These are phyloP conservation scores for Tetropium fuscum DNA, from an alignment of 2,888 invertebrate genomes.

Conservation along the genomic window DNA sequence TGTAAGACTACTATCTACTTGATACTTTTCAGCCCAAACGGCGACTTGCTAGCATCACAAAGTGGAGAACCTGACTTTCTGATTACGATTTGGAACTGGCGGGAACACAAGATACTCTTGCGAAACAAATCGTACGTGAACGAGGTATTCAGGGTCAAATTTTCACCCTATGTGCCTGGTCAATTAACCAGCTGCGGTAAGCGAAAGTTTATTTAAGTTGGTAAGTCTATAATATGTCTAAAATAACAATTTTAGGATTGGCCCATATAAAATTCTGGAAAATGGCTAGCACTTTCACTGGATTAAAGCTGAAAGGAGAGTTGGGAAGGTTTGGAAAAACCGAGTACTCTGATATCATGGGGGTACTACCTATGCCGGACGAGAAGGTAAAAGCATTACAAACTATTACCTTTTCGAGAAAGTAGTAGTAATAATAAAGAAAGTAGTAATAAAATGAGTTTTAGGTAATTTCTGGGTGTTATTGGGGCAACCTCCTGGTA, in stretches of 20 bases:
- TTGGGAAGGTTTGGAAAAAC: constrained; percentile 94
- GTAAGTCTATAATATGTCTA: neutral
- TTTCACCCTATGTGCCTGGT: constrained; percentile 84
- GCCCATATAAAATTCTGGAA: constrained; percentile 94
- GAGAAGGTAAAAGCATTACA: too few relatives aligned
- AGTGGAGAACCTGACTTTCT: constrained; percentile 89
- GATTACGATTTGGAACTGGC: constrained; percentile 93
- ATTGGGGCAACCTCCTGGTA: constrained; percentile 92
- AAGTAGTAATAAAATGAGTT: constrained; percentile 17
- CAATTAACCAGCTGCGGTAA: constrained; percentile 83
- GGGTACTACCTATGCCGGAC: constrained; percentile 87
- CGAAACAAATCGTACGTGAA: constrained; percentile 87
- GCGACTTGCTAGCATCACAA: constrained; percentile 83
- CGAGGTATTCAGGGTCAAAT: constrained; percentile 82
- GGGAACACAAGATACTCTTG: constrained; percentile 78
- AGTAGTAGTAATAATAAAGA: neutral
- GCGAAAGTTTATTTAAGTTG: constrained; percentile 8
- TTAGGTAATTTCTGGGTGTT: constrained; percentile 85
- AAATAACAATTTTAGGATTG: constrained; percentile 66
- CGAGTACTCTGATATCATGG: constrained; percentile 89
- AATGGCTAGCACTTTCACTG: constrained; percentile 92
- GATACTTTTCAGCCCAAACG: constrained; percentile 76
- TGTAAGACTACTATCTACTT: too few relatives aligned
- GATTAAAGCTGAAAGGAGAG: constrained; percentile 88
- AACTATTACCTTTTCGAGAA: too few relatives aligned